phyloP scores from a whole-genome alignment of 1,140 invertebrate species.

The Muscidifurax raptorellus region DNA sequence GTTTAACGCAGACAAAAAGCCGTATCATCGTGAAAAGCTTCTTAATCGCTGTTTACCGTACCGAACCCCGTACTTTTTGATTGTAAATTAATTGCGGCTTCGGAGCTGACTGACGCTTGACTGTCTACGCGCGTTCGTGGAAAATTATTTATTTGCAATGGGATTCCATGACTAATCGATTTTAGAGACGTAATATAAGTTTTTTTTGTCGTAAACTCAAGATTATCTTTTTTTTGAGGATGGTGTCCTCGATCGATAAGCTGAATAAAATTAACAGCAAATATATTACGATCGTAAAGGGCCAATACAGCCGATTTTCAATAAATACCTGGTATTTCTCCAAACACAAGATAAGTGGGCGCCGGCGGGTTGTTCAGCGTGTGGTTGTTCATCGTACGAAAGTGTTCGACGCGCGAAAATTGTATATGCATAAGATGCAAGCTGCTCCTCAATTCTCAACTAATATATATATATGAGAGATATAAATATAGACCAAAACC shows the following conservation, averaged over 20 bases:
- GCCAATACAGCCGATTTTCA: background rate
- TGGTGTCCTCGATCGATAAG: no score
- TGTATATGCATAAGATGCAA: background rate
- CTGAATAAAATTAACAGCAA: no score
- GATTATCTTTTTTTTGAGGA: no score
- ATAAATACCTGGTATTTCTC: constrained; percentile 42
- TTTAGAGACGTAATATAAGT: no score
- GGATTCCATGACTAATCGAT: no score
- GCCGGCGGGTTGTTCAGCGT: background rate
- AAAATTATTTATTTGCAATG: background rate
- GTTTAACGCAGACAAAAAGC: background rate
- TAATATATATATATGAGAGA: no score
- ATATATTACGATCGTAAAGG: no score
- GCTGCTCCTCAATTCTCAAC: background rate
- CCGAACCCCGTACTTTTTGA: background rate
- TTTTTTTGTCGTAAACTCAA: no score
- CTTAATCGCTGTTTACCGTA: background rate
- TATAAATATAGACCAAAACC: background rate
- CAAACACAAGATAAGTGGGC: constrained; percentile 5
- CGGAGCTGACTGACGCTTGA: background rate
- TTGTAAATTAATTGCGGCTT: background rate
- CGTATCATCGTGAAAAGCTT: background rate
- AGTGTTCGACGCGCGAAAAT: background rate
- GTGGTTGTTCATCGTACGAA: constrained; percentile 12
- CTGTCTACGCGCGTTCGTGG: no score